Conservation (phyloP, 2,797 vertebrate genomes). For the Scleropages formosus region DNA sequence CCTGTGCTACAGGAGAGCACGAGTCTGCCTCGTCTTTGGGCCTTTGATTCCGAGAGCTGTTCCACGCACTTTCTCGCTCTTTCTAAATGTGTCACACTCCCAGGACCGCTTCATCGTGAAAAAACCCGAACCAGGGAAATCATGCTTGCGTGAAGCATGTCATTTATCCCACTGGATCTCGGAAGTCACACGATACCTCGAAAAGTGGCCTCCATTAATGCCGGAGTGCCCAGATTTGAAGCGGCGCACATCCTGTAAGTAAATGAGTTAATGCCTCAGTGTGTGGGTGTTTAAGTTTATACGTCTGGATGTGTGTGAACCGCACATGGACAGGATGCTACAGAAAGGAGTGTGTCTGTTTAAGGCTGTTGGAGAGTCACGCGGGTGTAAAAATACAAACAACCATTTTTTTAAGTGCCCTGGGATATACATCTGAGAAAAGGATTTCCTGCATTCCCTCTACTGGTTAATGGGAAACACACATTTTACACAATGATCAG, state of each 20-base stretch:
- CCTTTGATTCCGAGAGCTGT: background rate
- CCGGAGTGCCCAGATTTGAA: background rate
- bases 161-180: background rate
- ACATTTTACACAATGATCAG: background rate
- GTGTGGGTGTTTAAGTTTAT: background rate
- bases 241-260: background rate
- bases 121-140: background rate
- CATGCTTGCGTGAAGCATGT: background rate
- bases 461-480: conserved; percentile 3
- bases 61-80: background rate
- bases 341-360: background rate
- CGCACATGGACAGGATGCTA: background rate
- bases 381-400: conserved; percentile 3
- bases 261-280: background rate
- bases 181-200: background rate
- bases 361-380: background rate
- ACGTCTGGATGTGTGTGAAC: conserved; percentile 11
- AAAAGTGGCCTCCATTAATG: background rate
- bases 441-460: conserved; percentile 5
- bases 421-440: background rate
- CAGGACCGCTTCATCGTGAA: background rate
- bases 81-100: background rate
- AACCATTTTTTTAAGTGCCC: background rate
- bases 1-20: background rate
- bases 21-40: background rate